phyloP scores from a whole-genome alignment of 2,797 vertebrate species.

The Podarcis siculus region DNA sequence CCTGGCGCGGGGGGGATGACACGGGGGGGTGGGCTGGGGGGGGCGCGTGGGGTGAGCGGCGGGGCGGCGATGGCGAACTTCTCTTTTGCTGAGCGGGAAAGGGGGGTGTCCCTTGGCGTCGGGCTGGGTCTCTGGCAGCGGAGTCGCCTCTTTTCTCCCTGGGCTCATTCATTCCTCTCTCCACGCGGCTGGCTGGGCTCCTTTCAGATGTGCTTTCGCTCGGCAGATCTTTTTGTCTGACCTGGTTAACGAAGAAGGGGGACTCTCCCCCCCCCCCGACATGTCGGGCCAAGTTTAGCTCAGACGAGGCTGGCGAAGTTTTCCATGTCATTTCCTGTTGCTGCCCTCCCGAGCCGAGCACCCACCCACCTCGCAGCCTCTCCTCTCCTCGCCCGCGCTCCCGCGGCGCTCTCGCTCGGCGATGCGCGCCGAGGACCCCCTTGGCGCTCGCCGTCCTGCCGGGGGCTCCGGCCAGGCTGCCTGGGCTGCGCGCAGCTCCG shows the following conservation, averaged over 20 bases:
- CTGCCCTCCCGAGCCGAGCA: constrained; percentile 62
- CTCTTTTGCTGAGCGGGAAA: not conserved
- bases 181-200: constrained; percentile 26
- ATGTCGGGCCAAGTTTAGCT: constrained; percentile 70
- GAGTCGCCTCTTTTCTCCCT: constrained; percentile 1
- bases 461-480: constrained; percentile 23
- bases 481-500: constrained; percentile 19
- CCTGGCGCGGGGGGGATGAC: too few species aligned
- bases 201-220: constrained; percentile 13
- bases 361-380: constrained; percentile 19
- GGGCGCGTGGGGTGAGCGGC: too few species aligned
- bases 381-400: not conserved
- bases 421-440: too few species aligned
- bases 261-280: constrained; percentile 33
- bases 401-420: too few species aligned
- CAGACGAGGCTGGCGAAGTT: constrained; percentile 75
- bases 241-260: constrained; percentile 51
- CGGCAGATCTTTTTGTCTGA: constrained; percentile 58
- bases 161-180: constrained; percentile 21
- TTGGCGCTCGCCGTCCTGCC: constrained; percentile 31
- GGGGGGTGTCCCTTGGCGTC: too few species aligned
- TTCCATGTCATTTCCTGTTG: constrained; percentile 83
- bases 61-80: not conserved
- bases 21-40: too few species aligned
- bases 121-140: not conserved